phyloP scores from a whole-genome alignment of 1,140 invertebrate genomes.

The Pogonus chalceus region DNA sequence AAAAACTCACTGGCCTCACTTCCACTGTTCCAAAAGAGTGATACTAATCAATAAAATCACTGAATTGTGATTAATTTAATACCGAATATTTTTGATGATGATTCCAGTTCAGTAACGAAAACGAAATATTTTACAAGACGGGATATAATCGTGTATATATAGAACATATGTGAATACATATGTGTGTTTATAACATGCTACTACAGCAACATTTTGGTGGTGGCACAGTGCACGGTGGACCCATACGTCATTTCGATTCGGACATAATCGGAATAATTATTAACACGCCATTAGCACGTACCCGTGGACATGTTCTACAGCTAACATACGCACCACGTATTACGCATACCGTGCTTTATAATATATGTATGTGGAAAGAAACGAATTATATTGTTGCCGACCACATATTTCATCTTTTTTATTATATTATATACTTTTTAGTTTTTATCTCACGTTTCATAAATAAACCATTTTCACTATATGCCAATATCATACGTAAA shows the following conservation, averaged over 20 bases:
- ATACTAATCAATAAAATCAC: too few relatives aligned
- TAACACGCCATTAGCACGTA: not conserved
- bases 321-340: not conserved
- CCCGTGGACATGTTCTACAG: not conserved
- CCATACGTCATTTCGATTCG: not conserved
- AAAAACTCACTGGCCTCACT: too few relatives aligned
- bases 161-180: not conserved
- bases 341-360: too few relatives aligned
- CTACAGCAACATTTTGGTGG: not conserved
- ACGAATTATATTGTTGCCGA: too few relatives aligned
- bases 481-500: too few relatives aligned
- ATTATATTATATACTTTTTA: too few relatives aligned
- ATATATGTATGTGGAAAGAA: too few relatives aligned
- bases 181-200: not conserved
- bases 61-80: not conserved
- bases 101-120: not conserved
- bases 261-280: not conserved
- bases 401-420: too few relatives aligned
- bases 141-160: not conserved
- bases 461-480: too few relatives aligned
- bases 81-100: not conserved
- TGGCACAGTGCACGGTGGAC: too few relatives aligned
- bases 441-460: too few relatives aligned
- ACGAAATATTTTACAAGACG: not conserved
- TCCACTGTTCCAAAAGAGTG: too few relatives aligned